These are phyloP conservation scores for Pelodytes ibericus DNA, from an alignment of 2,797 vertebrate species.

Conservation along the genomic window DNA sequence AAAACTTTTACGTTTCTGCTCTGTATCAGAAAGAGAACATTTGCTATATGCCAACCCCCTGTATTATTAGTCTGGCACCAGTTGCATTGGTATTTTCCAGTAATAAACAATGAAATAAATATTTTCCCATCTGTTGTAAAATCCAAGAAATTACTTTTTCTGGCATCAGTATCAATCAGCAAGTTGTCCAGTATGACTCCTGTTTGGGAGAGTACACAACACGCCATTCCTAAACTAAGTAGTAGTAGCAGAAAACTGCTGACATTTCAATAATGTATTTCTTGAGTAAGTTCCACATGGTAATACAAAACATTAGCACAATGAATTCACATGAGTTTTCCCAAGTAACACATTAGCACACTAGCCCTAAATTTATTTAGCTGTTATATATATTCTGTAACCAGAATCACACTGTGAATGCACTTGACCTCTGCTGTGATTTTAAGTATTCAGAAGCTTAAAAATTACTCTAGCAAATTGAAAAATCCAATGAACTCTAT, in stretches of 20 bases:
- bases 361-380: slow-evolving; percentile 6
- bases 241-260: background rate
- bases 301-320: slow-evolving; percentile 20
- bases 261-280: slow-evolving; percentile 19
- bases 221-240: background rate
- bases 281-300: slow-evolving; percentile 1
- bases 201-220: too few relatives aligned
- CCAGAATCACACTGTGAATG: slow-evolving; percentile 1
- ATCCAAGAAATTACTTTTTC: too few relatives aligned
- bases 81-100: too few relatives aligned
- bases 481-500: background rate
- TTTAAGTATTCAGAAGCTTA: slow-evolving; percentile 5
- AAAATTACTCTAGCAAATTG: background rate
- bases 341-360: background rate
- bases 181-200: too few relatives aligned
- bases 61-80: too few relatives aligned
- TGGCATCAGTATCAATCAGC: too few relatives aligned
- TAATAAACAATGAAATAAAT: too few relatives aligned
- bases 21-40: too few relatives aligned
- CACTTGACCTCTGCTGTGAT: slow-evolving; percentile 9
- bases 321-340: slow-evolving; percentile 1
- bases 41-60: too few relatives aligned
- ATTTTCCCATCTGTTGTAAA: too few relatives aligned
- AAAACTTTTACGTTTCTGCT: too few relatives aligned
- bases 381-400: background rate